A percentile compares a stretch with the other conserved stretches of the same genome.
Conservation (phyloP, 2,888 invertebrate species). For the Ceramica pisi region DNA sequence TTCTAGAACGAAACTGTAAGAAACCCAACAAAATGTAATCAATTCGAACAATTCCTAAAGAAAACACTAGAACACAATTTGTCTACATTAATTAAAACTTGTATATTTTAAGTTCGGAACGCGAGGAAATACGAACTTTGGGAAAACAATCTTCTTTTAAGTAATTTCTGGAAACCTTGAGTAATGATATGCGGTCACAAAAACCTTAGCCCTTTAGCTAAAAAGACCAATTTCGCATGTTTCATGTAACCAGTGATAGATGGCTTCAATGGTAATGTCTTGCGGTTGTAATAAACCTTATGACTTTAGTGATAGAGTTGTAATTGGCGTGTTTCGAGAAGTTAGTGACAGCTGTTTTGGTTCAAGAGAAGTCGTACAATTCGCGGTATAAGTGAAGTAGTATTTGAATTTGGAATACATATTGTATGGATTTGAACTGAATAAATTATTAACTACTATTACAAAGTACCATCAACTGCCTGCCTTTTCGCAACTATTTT, state of each 20-base stretch:
- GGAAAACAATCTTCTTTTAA: slow-evolving; percentile 54
- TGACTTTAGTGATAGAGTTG: background rate
- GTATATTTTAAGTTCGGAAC: slow-evolving; percentile 56
- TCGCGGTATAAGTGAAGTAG: slow-evolving; percentile 18
- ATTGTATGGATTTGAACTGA: slow-evolving; percentile 5
- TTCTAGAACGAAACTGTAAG: slow-evolving; percentile 1
- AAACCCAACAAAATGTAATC: slow-evolving; percentile 31
- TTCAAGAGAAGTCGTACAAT: slow-evolving; percentile 27
- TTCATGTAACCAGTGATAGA: background rate
- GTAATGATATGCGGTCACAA: background rate
- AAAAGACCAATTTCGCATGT: slow-evolving; percentile 7
- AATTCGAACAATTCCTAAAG: slow-evolving; percentile 30
- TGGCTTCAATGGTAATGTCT: background rate
- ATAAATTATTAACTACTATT: too few species aligned
- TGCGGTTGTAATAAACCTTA: slow-evolving; percentile 7
- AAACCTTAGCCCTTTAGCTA: fast-evolving
- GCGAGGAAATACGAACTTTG: slow-evolving; percentile 47
- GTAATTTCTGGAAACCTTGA: slow-evolving; percentile 38
- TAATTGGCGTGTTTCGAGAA: slow-evolving; percentile 1
- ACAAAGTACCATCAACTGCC: too few species aligned
- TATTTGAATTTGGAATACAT: slow-evolving; percentile 23
- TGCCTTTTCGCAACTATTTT: too few species aligned
- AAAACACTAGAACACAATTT: slow-evolving; percentile 45
- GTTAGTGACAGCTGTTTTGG: background rate
- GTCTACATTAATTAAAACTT: slow-evolving; percentile 64